phyloP scores from a whole-genome alignment of 2,888 invertebrate genomes.

The Drosophila limbata region DNA sequence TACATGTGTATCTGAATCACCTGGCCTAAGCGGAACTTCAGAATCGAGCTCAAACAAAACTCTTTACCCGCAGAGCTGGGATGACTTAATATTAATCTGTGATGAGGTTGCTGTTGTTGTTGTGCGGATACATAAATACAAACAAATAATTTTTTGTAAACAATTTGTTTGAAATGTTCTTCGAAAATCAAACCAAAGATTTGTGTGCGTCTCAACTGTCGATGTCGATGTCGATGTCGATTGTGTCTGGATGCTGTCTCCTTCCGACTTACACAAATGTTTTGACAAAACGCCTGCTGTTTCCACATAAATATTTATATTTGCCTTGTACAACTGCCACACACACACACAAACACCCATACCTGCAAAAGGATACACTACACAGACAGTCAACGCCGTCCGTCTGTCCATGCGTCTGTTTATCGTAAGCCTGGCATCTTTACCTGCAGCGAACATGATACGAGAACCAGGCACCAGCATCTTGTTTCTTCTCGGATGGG shows the following conservation, averaged over 20 bases:
- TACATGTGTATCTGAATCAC: conserved; percentile 22
- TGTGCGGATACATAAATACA: conserved; percentile 49
- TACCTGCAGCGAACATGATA: conserved; percentile 74
- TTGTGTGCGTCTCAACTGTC: conserved; percentile 42
- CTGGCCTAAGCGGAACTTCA: conserved; percentile 36
- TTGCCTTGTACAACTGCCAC: conserved; percentile 54
- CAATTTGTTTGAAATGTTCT: conserved; percentile 69
- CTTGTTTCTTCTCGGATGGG: conserved; percentile 51
- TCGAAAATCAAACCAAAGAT: conserved; percentile 59
- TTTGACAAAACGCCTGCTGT: conserved; percentile 84
- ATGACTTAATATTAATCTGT: conserved; percentile 74
- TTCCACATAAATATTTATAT: conserved; percentile 83
- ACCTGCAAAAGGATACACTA: conserved; percentile 35
- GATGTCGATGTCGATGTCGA: conserved; percentile 11
- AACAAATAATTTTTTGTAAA: conserved; percentile 71
- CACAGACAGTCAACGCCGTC: conserved; percentile 14
- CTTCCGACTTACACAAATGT: conserved; percentile 78
- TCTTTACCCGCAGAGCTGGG: conserved; percentile 36
- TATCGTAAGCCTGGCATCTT: conserved; percentile 65
- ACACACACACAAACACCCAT: conserved; percentile 39
- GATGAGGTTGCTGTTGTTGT: conserved; percentile 13
- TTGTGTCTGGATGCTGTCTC: conserved; percentile 32
- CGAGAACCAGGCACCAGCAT: conserved; percentile 63
- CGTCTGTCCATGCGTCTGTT: conserved; percentile 31
- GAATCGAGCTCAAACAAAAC: conserved; percentile 23